Base-by-base conservation (phyloP, 2,888 invertebrate genomes). In the Mythimna impura region DNA sequence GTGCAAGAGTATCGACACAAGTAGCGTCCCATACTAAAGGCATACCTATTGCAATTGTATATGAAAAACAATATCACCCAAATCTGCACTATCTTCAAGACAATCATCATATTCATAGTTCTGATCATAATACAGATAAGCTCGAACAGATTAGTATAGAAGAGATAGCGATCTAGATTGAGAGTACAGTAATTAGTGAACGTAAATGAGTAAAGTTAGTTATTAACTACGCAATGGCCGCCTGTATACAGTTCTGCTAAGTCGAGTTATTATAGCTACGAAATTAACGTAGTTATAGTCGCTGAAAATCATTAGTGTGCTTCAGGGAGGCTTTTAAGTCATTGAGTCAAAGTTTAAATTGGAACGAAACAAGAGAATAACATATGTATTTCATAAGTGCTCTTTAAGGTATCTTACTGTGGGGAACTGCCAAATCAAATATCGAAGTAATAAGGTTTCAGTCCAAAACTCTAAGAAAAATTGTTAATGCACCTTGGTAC, bases 171-270 rank as follows among this genome's bases (percentile, higher is more conserved):
- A 80, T 66, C 70, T 54, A 63, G 60, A 77, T 68, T 69, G 69
- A 66, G 66, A 65, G 54, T 47, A 22, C 55, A 68, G 75, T 76
- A 79, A 84, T 82, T 79, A 76, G 62, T 70, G 69, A 52, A 66
- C 52, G 40, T 43, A 76, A 67, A 82, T 79, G 67, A 73, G 36
- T 50, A 61, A 83, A 83, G 66, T 83, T 81, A 72, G 71, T 78
- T 72, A 70, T 76, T 73, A 78, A 73, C 76, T n/a, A 65, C 50
- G 73, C 55, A 66, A 73, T 79, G 67, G 66, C 55, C 71, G 36
- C 54, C 61, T 57, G 58, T 64, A 70, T 67, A 58, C 60, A 72
- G 67, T 71, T 78, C 25, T 36, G 25, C 22, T 54, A 69, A 70
- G 57, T 80, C 73, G 30, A 71, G 80, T 78, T 81, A 71, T 73